These are phyloP conservation scores for Erinaceus europaeus DNA, from an alignment of 2,113 vertebrate genomes.

Conservation along the genomic window DNA sequence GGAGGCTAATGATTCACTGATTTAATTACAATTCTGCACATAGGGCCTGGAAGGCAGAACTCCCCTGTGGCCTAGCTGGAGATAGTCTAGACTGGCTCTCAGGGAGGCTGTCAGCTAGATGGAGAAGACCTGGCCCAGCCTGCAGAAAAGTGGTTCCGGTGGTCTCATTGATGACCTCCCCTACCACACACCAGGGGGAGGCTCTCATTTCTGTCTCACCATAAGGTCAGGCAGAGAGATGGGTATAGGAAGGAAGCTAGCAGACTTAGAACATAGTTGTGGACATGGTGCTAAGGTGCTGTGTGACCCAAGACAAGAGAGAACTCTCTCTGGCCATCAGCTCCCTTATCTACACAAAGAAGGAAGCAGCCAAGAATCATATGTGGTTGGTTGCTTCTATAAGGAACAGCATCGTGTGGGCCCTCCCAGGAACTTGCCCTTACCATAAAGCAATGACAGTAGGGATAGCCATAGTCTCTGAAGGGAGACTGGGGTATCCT, in stretches of 20 bases:
- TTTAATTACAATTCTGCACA: neutral
- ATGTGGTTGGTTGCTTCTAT: too few species aligned
- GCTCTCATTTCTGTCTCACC: neutral
- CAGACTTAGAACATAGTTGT: neutral
- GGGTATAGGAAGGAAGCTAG: neutral
- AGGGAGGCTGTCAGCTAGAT: neutral
- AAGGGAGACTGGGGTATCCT: too few species aligned
- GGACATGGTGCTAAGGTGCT: neutral
- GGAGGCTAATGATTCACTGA: neutral
- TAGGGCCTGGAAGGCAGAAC: neutral
- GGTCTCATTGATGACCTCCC: neutral
- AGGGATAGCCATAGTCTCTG: too few species aligned
- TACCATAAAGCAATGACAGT: too few species aligned
- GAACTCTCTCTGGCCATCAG: neutral
- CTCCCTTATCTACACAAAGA: neutral
- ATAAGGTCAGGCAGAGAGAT: neutral
- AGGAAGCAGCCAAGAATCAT: neutral
- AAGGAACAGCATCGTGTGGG: too few species aligned
- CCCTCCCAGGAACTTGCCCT: too few species aligned
- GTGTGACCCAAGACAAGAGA: neutral
- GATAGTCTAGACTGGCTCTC: too few species aligned
- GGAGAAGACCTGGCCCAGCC: neutral
- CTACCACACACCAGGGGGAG: fast-evolving
- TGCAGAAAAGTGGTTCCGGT: neutral
- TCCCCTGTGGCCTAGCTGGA: neutral